Conservation (phyloP, 2,797 vertebrate genomes). For the Enteromius fasciolatus region DNA sequence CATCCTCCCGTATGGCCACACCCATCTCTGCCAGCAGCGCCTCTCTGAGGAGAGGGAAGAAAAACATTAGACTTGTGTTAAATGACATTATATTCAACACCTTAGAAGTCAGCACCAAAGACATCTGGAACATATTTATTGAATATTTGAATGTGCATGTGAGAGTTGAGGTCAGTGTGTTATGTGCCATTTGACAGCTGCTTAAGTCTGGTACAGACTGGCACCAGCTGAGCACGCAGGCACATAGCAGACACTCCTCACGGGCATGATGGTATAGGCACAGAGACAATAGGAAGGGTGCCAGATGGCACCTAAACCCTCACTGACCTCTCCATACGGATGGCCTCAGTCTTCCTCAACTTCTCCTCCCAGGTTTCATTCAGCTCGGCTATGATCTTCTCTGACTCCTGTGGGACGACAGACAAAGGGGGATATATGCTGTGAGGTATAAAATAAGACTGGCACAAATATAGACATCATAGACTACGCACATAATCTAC, state of each 20-base stretch:
- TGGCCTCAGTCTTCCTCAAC: slow-evolving; percentile 95
- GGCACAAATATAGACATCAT: neutral
- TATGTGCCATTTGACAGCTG: slow-evolving; percentile 14
- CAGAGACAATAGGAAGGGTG: slow-evolving; percentile 46
- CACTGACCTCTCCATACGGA: slow-evolving; percentile 96
- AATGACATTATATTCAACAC: slow-evolving; percentile 1
- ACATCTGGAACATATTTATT: neutral
- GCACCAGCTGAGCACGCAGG: slow-evolving; percentile 53
- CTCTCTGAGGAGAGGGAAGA: slow-evolving; percentile 78
- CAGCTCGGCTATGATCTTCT: slow-evolving; percentile 98
- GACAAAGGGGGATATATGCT: neutral
- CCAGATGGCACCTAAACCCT: slow-evolving; percentile 31
- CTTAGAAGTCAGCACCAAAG: neutral
- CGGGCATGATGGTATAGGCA: slow-evolving; percentile 30
- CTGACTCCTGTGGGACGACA: slow-evolving; percentile 85
- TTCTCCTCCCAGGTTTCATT: slow-evolving; percentile 99
- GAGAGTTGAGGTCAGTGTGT: neutral
- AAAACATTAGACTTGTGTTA: slow-evolving; percentile 15
- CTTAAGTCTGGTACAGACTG: slow-evolving; percentile 46
- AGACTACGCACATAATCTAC: neutral
- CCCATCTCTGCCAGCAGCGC: slow-evolving; percentile 98
- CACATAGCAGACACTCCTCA: slow-evolving; percentile 52
- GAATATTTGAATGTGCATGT: neutral
- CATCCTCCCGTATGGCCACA: slow-evolving; percentile 97
- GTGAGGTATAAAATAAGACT: neutral